phyloP scores from a whole-genome alignment of 2,797 vertebrate species.

The Oryzias sinensis region DNA sequence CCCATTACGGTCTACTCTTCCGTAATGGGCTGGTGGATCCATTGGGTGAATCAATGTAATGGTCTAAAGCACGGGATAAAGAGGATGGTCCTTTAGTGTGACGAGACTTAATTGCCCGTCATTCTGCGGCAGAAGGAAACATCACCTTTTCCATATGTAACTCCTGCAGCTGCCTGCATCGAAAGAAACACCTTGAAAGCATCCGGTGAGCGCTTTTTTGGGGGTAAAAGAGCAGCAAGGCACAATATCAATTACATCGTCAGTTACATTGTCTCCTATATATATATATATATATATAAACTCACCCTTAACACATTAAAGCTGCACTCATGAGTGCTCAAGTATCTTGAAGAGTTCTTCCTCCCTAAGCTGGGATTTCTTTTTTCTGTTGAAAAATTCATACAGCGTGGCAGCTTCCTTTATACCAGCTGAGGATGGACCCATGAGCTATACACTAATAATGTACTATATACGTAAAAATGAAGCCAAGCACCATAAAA shows the following conservation, averaged over 20 bases:
- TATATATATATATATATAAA: no score
- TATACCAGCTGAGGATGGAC: conserved; percentile 27
- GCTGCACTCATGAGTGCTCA: conserved; percentile 8
- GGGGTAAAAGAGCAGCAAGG: conserved; percentile 54
- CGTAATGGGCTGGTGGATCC: conserved; percentile 62
- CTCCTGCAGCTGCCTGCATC: conserved; percentile 67
- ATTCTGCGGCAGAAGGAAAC: conserved; percentile 73
- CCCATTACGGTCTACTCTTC: conserved; percentile 62
- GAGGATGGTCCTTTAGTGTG: conserved; percentile 69
- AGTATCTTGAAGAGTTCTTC: conserved; percentile 34
- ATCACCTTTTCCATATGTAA: conserved; percentile 68
- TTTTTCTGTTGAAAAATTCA: conserved; percentile 63
- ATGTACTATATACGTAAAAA: not conserved
- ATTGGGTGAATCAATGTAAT: conserved; percentile 69
- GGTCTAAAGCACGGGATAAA: conserved; percentile 66
- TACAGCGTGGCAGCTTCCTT: conserved; percentile 45
- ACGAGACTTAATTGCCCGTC: conserved; percentile 78
- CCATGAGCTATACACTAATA: not conserved
- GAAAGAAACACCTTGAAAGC: conserved; percentile 80
- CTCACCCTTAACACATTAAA: conserved; percentile 9
- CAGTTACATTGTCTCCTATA: conserved; percentile 45
- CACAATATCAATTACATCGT: conserved; percentile 54
- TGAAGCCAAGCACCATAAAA: not conserved
- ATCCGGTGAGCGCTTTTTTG: conserved; percentile 72
- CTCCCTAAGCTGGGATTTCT: conserved; percentile 48